Base-by-base conservation (phyloP, 2,888 invertebrate genomes). In the Thymelicus sylvestris region DNA sequence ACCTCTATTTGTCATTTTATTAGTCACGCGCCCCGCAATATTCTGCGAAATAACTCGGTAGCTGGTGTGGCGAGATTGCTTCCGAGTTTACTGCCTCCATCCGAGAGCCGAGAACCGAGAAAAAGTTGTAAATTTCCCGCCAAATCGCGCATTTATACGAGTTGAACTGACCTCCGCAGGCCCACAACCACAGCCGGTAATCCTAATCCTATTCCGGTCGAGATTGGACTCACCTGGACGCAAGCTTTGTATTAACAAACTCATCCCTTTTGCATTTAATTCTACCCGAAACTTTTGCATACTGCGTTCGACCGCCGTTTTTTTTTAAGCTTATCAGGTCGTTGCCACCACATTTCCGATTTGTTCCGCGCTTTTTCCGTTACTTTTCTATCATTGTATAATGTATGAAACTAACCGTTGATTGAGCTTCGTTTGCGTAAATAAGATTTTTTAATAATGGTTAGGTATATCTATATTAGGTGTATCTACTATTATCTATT, bases 71-170 rank as follows among this genome's bases (percentile, higher is more conserved):
- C 85, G 87, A 90, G 90, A 91, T 91, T 91, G 92, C 91, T 89
- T 88, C 87, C 82, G 84, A 85, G 86, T 92, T 92, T 92, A 92
- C 89, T 87, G 86, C 90, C 86, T 79, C 83, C 82, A 83, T 81
- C 85, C 80, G 84, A 85, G 85, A 85, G 59, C 84, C 84, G 78
- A 78, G 85, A 83, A 83, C 81, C 80, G 86, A 86, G 89, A 91
- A 91, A 91, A 91, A 90, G 90, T 92, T 92, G 91, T 92, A 92
- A 92, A 92, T 91, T 92, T 89, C 86, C 86, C 85, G 79, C 84
- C 87, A 88, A 92, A 92, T 91, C 87, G 89, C 84, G 85, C 89
- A 86, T 90, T 92, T 91, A 89, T 91, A 88, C 90, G 85, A 85
- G 87, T 87, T 72, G 83, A 77, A 86, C 86, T 91, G 90, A 91